Percentiles rank a stretch among this genome's conserved stretches.
Evolutionary conservation across 2,113 vertebrate species (phyloP).

Genomic region (Ameiurus melas): DNA sequence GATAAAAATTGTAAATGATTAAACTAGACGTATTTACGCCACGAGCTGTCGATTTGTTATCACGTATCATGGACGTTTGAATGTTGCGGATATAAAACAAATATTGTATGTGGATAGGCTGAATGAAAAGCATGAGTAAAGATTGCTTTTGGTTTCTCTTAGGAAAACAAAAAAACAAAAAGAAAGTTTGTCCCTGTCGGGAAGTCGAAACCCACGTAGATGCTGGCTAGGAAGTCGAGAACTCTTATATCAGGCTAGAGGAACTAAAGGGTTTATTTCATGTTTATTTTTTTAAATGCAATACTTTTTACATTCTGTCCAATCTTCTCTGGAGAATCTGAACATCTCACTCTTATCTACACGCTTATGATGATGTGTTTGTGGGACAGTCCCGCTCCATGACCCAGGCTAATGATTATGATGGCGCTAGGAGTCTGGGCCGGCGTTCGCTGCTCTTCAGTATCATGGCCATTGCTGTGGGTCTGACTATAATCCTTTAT

Average conservation of each 20-base stretch:
- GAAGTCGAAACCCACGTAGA: not conserved
- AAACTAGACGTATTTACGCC: not conserved
- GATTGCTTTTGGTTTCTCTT: not conserved
- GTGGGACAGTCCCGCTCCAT: constrained; percentile 78
- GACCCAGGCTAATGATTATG: constrained; percentile 76
- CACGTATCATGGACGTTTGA: too few relatives aligned
- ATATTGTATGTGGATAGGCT: not conserved
- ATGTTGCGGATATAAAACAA: too few relatives aligned
- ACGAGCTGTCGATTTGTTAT: not conserved
- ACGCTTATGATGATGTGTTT: not conserved
- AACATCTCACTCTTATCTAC: not conserved
- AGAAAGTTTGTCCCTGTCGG: not conserved
- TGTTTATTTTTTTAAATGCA: not conserved
- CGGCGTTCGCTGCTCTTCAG: constrained; percentile 80
- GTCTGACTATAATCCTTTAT: constrained; percentile 58
- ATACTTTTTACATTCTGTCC: too few relatives aligned
- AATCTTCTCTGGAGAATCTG: not conserved
- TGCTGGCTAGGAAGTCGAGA: not conserved
- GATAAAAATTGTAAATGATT: not conserved
- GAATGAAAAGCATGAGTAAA: not conserved
- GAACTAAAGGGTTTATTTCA: not conserved
- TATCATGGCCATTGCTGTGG: constrained; percentile 78
- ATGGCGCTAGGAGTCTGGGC: constrained; percentile 79
- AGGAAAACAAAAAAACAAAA: not conserved
- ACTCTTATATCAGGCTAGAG: not conserved